Percentiles rank a stretch among this genome's conserved stretches.
These are phyloP conservation scores for Geodia barretti DNA, from an alignment of 37 sponge, comb jelly and placozoan genomes.

Conservation along the genomic window DNA sequence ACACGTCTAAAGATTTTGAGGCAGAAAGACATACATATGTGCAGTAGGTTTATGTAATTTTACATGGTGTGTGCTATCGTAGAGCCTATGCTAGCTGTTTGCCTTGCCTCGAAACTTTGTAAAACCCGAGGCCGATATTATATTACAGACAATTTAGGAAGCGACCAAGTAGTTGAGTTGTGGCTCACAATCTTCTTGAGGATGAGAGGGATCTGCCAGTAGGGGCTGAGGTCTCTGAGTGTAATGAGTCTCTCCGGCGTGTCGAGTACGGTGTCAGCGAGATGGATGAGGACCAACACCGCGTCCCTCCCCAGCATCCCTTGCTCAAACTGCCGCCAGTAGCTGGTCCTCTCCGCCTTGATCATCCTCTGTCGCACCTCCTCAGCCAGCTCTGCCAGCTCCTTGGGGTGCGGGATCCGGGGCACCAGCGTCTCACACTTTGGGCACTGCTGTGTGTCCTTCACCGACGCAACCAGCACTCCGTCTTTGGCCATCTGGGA, in stretches of 20 bases:
- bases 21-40: too few relatives aligned
- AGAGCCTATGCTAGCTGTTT: too few relatives aligned
- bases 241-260: constrained; percentile 71
- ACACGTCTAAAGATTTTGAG: too few relatives aligned
- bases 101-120: too few relatives aligned
- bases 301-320: constrained; percentile 88
- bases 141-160: too few relatives aligned
- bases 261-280: constrained; percentile 82
- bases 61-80: too few relatives aligned
- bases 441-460: too few relatives aligned
- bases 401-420: constrained; percentile 67
- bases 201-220: constrained; percentile 72
- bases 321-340: constrained; percentile 93
- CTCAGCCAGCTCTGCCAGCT: constrained; percentile 82
- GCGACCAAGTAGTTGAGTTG: neutral
- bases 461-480: neutral
- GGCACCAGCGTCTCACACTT: constrained; percentile 56
- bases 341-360: constrained; percentile 91
- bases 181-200: constrained; percentile 24
- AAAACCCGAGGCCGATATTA: too few relatives aligned
- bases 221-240: constrained; percentile 71
- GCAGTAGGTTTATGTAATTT: too few relatives aligned
- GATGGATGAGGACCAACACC: constrained; percentile 66
- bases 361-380: constrained; percentile 75
- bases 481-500: neutral